These are phyloP conservation scores for Hipposideros armiger DNA, from an alignment of 2,113 vertebrate species.

Conservation along the genomic window DNA sequence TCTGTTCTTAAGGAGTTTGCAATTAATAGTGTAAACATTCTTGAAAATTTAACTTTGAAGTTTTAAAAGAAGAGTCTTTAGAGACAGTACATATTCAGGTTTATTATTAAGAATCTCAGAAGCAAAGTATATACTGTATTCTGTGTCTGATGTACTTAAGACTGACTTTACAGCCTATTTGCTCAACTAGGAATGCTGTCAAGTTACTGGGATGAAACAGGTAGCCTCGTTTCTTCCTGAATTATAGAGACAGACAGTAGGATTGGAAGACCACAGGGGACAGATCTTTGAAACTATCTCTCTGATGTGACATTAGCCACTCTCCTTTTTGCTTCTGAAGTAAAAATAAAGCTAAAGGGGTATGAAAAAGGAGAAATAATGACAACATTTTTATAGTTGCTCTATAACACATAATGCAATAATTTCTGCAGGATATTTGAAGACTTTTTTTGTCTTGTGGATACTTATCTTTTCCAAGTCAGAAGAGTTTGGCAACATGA, in stretches of 20 bases:
- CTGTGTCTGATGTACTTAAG: conserved; percentile 30
- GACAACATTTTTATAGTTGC: neutral
- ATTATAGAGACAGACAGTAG: conserved; percentile 4
- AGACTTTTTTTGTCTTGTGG: neutral
- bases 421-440: conserved; percentile 46
- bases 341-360: conserved; percentile 34
- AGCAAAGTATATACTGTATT: neutral
- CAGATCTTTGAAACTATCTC: conserved; percentile 20
- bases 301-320: neutral
- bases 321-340: conserved; percentile 20
- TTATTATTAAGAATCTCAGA: conserved; percentile 57
- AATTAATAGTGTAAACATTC: neutral
- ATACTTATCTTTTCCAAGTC: conserved; percentile 43
- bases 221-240: conserved; percentile 38
- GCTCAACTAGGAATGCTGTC: neutral
- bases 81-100: conserved; percentile 23
- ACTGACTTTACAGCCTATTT: conserved; percentile 34
- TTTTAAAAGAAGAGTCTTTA: neutral
- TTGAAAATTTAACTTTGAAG: conserved; percentile 44
- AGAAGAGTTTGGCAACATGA: conserved; percentile 6
- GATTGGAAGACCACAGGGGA: neutral
- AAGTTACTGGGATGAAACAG: conserved; percentile 22
- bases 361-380: neutral
- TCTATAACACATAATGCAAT: neutral
- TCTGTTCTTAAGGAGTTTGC: conserved; percentile 22